Conservation (phyloP, 2,888 invertebrate genomes). For the Serrognathus titanus region DNA sequence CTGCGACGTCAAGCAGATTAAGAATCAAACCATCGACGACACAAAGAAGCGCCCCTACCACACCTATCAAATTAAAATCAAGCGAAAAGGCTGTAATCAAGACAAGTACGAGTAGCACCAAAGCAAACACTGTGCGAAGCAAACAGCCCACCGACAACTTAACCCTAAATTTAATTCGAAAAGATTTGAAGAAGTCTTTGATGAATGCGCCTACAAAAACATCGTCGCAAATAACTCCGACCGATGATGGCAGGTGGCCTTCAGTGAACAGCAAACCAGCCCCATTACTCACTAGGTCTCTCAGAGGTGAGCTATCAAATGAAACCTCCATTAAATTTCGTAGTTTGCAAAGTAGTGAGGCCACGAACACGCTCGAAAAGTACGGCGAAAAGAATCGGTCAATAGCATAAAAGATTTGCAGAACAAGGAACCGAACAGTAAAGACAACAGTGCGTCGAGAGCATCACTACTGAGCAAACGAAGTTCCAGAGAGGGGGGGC, state of each 20-base stretch:
- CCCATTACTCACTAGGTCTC: constrained; percentile 41
- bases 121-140: constrained; percentile 2
- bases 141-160: constrained; percentile 8
- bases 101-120: constrained; percentile 10
- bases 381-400: constrained; percentile 66
- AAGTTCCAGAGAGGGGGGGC: constrained; percentile 34
- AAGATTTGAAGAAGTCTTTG: constrained; percentile 7
- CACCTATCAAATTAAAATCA: constrained; percentile 30
- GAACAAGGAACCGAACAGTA: constrained; percentile 22
- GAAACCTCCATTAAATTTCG: constrained; percentile 32
- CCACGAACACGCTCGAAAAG: constrained; percentile 60
- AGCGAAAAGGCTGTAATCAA: constrained; percentile 16
- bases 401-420: constrained; percentile 47
- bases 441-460: constrained; percentile 29
- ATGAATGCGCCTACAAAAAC: constrained; percentile 39
- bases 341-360: constrained; percentile 33
- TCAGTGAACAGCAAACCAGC: constrained; percentile 49
- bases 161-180: constrained; percentile 9
- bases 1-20: constrained; percentile 18
- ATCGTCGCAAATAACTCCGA: constrained; percentile 57
- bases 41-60: constrained; percentile 52
- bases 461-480: constrained; percentile 22
- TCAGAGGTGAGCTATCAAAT: constrained; percentile 43
- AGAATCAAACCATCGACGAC: constrained; percentile 39
- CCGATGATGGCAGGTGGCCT: constrained; percentile 72